These are phyloP conservation scores for Muscicapa comitata DNA, from an alignment of 2,797 vertebrate species.

Conservation along the genomic window DNA sequence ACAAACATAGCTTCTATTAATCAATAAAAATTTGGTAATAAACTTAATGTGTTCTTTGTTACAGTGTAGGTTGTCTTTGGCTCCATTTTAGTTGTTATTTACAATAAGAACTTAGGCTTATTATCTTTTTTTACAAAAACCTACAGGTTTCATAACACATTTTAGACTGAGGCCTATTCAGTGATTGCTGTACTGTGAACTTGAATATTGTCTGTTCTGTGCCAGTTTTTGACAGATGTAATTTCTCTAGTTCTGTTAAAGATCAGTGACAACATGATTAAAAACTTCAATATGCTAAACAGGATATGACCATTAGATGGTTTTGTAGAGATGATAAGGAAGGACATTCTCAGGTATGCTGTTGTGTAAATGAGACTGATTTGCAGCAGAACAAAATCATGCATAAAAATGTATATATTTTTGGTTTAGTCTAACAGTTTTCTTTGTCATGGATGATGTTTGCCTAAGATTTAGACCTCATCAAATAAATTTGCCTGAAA, in stretches of 20 bases:
- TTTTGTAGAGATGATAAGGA: neutral
- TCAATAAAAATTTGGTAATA: neutral
- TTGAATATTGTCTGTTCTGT: neutral
- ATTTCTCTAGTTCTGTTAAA: neutral
- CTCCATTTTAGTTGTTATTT: neutral
- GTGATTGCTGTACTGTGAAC: neutral
- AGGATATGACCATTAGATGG: neutral
- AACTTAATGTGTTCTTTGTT: neutral
- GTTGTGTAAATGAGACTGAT: neutral
- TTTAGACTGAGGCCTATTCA: neutral
- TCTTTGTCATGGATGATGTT: neutral
- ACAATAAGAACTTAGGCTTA: neutral
- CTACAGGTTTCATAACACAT: neutral
- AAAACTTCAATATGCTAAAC: neutral
- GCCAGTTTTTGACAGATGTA: neutral
- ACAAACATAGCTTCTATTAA: neutral
- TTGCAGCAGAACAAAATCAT: neutral
- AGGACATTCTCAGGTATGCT: neutral
- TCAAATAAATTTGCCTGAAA: neutral
- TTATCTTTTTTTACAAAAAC: neutral
- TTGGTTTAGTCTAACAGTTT: neutral
- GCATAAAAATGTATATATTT: neutral
- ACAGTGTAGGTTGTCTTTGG: neutral
- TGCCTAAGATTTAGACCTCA: neutral
- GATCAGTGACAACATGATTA: neutral